Evolutionary conservation across 2,797 vertebrate species (phyloP), one percentile per base, ranked within the genome.

Genomic region (Tarsius wallacei): DNA sequence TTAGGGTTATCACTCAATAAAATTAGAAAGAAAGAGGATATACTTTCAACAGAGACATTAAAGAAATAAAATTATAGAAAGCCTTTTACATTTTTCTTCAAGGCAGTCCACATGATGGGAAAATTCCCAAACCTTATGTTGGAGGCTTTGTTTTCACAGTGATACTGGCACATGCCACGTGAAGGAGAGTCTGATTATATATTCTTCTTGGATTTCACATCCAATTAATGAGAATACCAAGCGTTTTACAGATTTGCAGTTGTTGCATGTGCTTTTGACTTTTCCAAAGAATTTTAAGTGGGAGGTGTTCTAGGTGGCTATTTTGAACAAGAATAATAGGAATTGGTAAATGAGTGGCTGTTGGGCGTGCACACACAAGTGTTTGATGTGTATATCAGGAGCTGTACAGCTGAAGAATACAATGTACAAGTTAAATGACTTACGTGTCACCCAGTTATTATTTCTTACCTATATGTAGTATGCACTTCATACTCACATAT

Each of bases 11-110:
- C 19, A 78, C 51, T 13, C 21, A 82, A 70, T 93, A 77, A 70
- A 83, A 81, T 84, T 91, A 73, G 22, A 55, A 96, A 89, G 31
- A 31, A 90, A 88, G 13, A 36, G 0, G 47, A 7, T 71, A 5
- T 71, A 73, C 31, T 66, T 96, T 88, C 49, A 86, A 61, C n/a
- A 51, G 66, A 78, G 47, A 86, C 12, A 26, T 42, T 55, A 78
- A 96, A 86, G 71, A 90, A 84, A 73, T 83, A 71, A 83, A 85
- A 94, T 55, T 31, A 36, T 15, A 8, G 12, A 33, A 64, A 77
- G 7, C 8, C 22, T 24, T 88, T 86, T 24, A 36, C 1, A 55
- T 15, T 77, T 42, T 55, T 88, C 7, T 70, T 68, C 9, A 26
- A 68, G 61, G n/a, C 22, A 49, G 21, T 51, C 47, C 49, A 36